Evolutionary conservation across 2,797 vertebrate species (phyloP), one percentile per base, ranked within the genome.

Genomic region (Limosa lapponica): DNA sequence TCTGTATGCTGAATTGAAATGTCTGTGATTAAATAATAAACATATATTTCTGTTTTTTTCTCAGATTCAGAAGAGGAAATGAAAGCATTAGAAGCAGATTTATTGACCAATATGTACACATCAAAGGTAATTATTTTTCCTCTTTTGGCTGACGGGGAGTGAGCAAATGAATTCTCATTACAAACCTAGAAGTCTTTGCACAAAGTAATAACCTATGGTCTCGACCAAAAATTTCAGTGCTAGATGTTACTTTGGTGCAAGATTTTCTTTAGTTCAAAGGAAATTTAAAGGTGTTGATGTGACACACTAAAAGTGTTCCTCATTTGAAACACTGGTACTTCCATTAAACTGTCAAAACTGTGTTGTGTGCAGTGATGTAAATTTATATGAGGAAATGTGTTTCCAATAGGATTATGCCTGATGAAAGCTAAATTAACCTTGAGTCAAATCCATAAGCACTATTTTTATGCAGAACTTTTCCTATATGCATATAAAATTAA

Each of bases 11-110:
- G 62, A 65, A 88, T 78, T 93, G 49, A 91, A 93, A 92, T 87
- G 52, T 67, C 39, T 41, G 4, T 90, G 69, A 95, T 96, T 87
- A 89, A 93, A 95, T 85, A 92, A 83, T 96, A 94, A 97, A 62
- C 95, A 96, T 87, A 51, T 98, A 96, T 93, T 96, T 98, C 96
- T 97, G 69, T 84, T 97, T 96, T 91, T 82, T 94, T 96, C 55
- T 75, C 98, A 99, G 99, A 99, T 94, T 98, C 98, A 72, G 98
- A 99, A 95, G 98, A 99, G 97, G 98, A 99, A 88, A 98, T 99
- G 98, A 98, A 98, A 96, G 97, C 97, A 2, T 94, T 99, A 85
- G 99, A 99, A 93, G 98, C 99, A 97, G 99, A 99, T 97, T 98
- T 99, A 87, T 96, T 99, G 98, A 98, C 98, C 97, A 99, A 98